phyloP scores from a whole-genome alignment of 2,797 vertebrate species.

The Neoniphon sammara region DNA sequence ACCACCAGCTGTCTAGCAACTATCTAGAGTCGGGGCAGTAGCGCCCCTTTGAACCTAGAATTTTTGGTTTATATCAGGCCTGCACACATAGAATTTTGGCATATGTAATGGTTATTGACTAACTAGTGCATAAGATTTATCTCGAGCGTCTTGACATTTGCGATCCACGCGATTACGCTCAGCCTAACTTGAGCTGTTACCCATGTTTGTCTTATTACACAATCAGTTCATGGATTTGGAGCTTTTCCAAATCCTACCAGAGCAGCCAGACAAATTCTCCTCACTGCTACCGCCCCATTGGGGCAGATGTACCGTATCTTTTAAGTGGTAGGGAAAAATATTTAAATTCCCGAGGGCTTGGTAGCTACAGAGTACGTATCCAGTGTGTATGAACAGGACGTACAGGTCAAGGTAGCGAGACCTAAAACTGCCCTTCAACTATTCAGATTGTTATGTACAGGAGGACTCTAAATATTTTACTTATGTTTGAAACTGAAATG shows the following conservation, averaged over 20 bases:
- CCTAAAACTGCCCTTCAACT: too few relatives aligned
- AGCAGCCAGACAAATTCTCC: neutral
- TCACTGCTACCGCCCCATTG: neutral
- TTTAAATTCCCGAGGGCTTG: neutral
- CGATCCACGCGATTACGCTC: neutral
- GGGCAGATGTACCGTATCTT: neutral
- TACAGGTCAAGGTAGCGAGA: neutral
- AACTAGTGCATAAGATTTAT: neutral
- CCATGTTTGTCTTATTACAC: conserved; percentile 12
- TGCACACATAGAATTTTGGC: neutral
- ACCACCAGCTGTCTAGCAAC: conserved; percentile 38
- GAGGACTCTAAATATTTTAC: too few relatives aligned
- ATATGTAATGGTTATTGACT: neutral
- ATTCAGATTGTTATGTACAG: too few relatives aligned
- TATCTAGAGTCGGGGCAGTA: neutral
- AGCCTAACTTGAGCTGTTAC: neutral
- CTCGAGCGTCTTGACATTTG: neutral
- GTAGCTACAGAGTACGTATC: neutral
- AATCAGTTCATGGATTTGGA: conserved; percentile 9
- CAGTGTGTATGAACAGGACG: neutral
- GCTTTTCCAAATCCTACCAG: conserved; percentile 5
- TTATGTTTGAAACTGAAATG: too few relatives aligned
- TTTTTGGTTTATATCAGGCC: conserved; percentile 4
- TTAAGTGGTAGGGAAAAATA: neutral
- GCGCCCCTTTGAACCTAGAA: neutral